These are phyloP conservation scores for Pachymerium ferrugineum DNA, from an alignment of 2,888 invertebrate species.

Conservation along the genomic window DNA sequence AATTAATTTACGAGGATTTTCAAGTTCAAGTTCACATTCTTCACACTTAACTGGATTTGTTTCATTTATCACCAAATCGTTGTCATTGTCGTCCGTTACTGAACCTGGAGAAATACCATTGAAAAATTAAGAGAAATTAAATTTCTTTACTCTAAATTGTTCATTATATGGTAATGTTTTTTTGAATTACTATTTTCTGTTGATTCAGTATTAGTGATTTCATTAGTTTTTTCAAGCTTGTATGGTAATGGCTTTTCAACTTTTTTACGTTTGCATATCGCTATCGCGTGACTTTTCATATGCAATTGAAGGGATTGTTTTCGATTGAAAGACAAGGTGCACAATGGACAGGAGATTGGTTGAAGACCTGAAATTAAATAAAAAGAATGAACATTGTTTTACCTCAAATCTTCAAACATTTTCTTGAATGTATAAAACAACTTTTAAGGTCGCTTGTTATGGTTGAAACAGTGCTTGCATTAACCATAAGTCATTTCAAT, in stretches of 20 bases:
- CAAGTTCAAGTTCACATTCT: neutral
- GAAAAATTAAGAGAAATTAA: no score
- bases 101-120: no score
- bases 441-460: no score
- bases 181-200: no score
- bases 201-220: neutral
- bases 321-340: neutral
- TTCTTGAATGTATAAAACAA: no score
- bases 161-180: no score
- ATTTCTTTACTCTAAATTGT: no score
- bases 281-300: neutral
- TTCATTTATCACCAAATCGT: neutral
- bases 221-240: neutral
- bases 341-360: slow-evolving; percentile 23
- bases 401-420: no score
- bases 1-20: neutral
- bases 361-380: neutral
- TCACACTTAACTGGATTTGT: slow-evolving; percentile 25
- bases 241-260: no score
- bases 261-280: neutral
- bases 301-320: neutral
- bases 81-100: neutral
- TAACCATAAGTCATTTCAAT: neutral
- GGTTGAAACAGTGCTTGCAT: no score
- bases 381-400: neutral